Conservation (phyloP, 30 jellyfish, hydroid and myxozoan genomes). For the Sanderia malayensis region DNA sequence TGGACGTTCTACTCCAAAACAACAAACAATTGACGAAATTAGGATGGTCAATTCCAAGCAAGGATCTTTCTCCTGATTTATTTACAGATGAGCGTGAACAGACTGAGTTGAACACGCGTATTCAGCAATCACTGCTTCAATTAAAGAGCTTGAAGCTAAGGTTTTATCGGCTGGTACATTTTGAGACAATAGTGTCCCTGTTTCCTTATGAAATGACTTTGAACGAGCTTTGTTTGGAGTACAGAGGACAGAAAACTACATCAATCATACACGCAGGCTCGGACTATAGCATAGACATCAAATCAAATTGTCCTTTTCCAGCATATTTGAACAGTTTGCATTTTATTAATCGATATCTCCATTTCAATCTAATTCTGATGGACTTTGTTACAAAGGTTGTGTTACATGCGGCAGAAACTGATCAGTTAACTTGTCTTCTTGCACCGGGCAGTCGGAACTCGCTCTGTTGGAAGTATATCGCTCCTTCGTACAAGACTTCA, state of each 20-base stretch:
- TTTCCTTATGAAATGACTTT: slow-evolving; percentile 53
- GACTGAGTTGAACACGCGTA: slow-evolving; percentile 32
- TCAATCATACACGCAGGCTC: slow-evolving; percentile 54
- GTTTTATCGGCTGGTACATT: slow-evolving; percentile 47
- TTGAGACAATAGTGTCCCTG: slow-evolving; percentile 64
- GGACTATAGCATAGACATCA: slow-evolving; percentile 26
- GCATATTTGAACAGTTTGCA: slow-evolving; percentile 21
- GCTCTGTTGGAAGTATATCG: slow-evolving; percentile 71
- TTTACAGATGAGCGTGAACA: slow-evolving; percentile 35
- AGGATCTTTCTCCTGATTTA: slow-evolving; percentile 12
- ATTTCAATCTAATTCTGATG: slow-evolving; percentile 68
- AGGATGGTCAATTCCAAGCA: slow-evolving; percentile 81
- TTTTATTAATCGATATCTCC: slow-evolving; percentile 53
- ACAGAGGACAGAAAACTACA: slow-evolving; percentile 53
- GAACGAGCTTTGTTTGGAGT: slow-evolving; percentile 66
- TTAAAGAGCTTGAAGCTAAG: slow-evolving; percentile 69
- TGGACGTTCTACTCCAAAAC: slow-evolving; percentile 38
- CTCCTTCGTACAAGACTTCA: slow-evolving; percentile 53
- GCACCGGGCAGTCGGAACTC: slow-evolving; percentile 90
- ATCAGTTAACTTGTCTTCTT: slow-evolving; percentile 44
- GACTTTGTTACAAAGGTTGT: slow-evolving; percentile 80
- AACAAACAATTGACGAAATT: slow-evolving; percentile 55
- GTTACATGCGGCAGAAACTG: slow-evolving; percentile 71
- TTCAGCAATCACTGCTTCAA: slow-evolving; percentile 31
- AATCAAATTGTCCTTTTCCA: slow-evolving; percentile 44